Evolutionary conservation across 2,888 invertebrate species (phyloP).

Genomic region (Perithous albicinctus): DNA sequence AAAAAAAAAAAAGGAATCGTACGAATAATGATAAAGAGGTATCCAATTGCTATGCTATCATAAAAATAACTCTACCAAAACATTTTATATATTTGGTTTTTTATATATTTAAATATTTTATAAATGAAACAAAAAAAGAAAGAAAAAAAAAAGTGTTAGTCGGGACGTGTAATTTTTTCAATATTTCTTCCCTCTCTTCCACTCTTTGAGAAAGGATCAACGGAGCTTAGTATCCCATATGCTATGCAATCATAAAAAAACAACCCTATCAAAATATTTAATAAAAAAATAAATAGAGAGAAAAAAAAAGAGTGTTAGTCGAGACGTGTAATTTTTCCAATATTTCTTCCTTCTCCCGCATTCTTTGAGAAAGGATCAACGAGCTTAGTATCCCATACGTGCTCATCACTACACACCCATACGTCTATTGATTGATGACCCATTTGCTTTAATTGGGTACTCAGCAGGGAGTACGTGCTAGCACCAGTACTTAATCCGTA

Average conservation of each 20-base stretch:
- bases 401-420: not conserved
- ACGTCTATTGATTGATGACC: constrained; percentile 55
- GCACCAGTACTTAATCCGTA: constrained; percentile 33
- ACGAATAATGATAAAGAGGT: too few relatives aligned
- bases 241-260: too few relatives aligned
- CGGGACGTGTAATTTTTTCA: not conserved
- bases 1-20: too few relatives aligned
- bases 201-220: not conserved
- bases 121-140: not conserved
- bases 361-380: not conserved
- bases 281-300: not conserved
- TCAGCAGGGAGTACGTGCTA: constrained; percentile 36
- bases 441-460: constrained; percentile 61
- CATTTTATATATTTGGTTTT: not conserved
- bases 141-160: not conserved
- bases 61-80: not conserved
- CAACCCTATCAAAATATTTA: not conserved
- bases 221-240: too few relatives aligned
- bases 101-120: too few relatives aligned
- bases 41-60: too few relatives aligned
- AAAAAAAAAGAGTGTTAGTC: not conserved
- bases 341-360: not conserved
- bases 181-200: not conserved
- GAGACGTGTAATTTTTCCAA: not conserved
- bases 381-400: not conserved